Percentiles rank a stretch among this genome's conserved stretches.
These are phyloP conservation scores for Graphium colonna DNA, from an alignment of 2,888 invertebrate genomes.

Conservation along the genomic window DNA sequence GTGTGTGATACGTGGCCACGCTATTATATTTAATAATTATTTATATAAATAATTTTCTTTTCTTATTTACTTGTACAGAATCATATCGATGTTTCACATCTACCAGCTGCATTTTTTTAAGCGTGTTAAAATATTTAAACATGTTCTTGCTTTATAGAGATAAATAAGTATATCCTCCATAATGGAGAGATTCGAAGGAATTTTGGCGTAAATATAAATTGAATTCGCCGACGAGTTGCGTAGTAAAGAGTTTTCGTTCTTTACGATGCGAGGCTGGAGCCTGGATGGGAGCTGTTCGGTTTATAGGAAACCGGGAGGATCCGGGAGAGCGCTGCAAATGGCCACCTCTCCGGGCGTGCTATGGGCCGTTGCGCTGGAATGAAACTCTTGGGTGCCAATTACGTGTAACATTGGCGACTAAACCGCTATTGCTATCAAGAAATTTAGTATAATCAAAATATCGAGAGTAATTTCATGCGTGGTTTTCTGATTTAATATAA, in stretches of 20 bases:
- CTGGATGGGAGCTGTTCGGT: slow-evolving; percentile 63
- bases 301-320: slow-evolving; percentile 69
- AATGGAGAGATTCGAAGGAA: background rate
- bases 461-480: no score
- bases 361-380: slow-evolving; percentile 65
- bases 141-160: no score
- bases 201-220: background rate
- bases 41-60: no score
- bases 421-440: slow-evolving; percentile 20
- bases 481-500: no score
- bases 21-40: no score
- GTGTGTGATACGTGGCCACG: no score
- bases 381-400: slow-evolving; percentile 44
- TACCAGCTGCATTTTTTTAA: no score
- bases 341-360: slow-evolving; percentile 65
- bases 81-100: no score
- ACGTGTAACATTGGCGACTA: slow-evolving; percentile 36
- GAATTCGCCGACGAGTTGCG: slow-evolving; percentile 33
- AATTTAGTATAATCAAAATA: background rate
- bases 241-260: slow-evolving; percentile 58
- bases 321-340: slow-evolving; percentile 63
- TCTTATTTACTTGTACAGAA: no score
- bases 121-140: no score
- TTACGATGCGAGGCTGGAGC: slow-evolving; percentile 71
- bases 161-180: no score